These are phyloP conservation scores for Thalassarche chlororhynchos DNA, from an alignment of 2,113 vertebrate species.

Conservation along the genomic window DNA sequence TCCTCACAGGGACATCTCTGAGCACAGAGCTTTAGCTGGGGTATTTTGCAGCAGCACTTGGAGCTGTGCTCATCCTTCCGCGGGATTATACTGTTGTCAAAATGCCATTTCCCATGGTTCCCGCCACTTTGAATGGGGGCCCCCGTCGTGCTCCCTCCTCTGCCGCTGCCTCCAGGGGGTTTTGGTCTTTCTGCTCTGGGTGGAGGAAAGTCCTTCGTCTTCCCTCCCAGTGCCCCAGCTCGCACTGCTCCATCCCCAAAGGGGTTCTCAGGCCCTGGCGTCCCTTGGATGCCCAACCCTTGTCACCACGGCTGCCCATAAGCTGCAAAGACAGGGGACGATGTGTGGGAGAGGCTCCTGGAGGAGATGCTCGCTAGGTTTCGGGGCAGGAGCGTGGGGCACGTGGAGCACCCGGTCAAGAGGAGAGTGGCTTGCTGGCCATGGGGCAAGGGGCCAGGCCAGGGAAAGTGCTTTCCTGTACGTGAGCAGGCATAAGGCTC, in stretches of 20 bases:
- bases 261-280: background rate
- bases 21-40: background rate
- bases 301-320: background rate
- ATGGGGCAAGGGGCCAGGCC: background rate
- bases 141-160: fast-evolving
- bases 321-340: background rate
- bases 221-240: background rate
- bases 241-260: background rate
- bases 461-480: background rate
- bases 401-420: fast-evolving
- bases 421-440: background rate
- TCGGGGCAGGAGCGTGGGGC: fast-evolving
- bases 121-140: fast-evolving
- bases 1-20: background rate
- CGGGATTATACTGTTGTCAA: background rate
- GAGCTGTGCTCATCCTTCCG: background rate
- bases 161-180: background rate
- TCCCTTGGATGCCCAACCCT: background rate
- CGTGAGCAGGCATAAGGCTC: background rate
- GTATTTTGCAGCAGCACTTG: background rate
- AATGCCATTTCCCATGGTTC: background rate
- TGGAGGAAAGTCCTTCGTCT: background rate
- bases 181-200: background rate
- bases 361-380: background rate
- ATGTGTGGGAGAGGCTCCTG: fast-evolving